phyloP scores from a whole-genome alignment of 2,888 invertebrate genomes.

The Nebria brevicollis region DNA sequence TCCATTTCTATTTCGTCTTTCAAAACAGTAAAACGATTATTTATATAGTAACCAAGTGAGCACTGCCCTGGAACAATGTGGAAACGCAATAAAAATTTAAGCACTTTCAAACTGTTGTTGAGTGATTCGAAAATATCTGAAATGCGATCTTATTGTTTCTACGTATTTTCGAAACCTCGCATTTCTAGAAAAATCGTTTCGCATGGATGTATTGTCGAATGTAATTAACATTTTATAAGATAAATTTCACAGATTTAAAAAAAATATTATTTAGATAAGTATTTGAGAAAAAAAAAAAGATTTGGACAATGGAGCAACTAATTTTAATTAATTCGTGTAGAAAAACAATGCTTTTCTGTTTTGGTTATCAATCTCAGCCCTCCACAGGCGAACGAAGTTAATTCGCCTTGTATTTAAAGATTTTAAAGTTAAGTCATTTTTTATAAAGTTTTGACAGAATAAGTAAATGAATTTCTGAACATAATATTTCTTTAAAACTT shows the following conservation, averaged over 20 bases:
- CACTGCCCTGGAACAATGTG: slow-evolving; percentile 6
- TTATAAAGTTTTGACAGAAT: neutral
- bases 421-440: neutral
- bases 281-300: too few relatives aligned
- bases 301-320: too few relatives aligned
- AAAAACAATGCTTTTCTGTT: neutral
- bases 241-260: neutral
- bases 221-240: neutral
- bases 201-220: neutral
- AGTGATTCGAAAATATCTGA: neutral
- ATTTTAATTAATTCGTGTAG: neutral
- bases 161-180: neutral
- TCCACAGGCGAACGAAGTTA: neutral
- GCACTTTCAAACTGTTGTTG: neutral
- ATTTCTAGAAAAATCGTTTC: neutral
- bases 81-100: slow-evolving; percentile 7
- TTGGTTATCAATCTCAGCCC: neutral
- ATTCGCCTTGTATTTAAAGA: neutral
- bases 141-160: neutral
- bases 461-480: neutral
- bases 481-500: neutral
- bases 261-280: too few relatives aligned
- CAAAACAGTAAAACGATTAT: slow-evolving; percentile 1
- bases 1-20: slow-evolving; percentile 2
- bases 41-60: neutral